These are phyloP conservation scores for Chloropsis cyanopogon DNA, from an alignment of 2,113 vertebrate species.

Conservation along the genomic window DNA sequence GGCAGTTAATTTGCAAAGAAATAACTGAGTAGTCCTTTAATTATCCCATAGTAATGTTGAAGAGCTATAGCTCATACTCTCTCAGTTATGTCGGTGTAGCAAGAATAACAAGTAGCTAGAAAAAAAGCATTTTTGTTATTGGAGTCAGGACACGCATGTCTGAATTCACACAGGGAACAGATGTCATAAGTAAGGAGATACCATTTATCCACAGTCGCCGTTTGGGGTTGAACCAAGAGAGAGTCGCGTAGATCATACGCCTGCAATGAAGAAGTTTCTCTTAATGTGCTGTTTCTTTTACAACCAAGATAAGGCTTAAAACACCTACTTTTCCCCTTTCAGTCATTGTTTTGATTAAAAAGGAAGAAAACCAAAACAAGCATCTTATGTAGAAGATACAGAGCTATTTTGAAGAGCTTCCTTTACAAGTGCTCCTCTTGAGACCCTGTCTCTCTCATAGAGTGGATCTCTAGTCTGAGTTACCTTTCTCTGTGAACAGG, in stretches of 20 bases:
- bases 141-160: conserved; percentile 45
- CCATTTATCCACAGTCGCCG: background rate
- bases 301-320: background rate
- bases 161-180: conserved; percentile 44
- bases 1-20: conserved; percentile 17
- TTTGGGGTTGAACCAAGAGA: background rate
- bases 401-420: background rate
- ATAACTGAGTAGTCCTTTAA: conserved; percentile 31
- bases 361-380: background rate
- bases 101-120: conserved; percentile 38
- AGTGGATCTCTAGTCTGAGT: background rate
- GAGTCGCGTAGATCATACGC: background rate
- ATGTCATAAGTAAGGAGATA: conserved; percentile 51
- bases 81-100: background rate
- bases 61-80: background rate
- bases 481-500: background rate
- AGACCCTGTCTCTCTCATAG: background rate
- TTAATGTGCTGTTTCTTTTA: background rate
- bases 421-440: conserved; percentile 2
- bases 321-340: background rate
- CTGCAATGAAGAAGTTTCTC: background rate
- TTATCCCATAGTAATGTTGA: background rate
- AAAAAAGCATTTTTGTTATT: conserved; percentile 53
- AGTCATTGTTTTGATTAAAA: conserved; percentile 2
- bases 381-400: background rate